Evolutionary conservation across 2,888 invertebrate genomes (phyloP).

Genomic region (Heliconius sara): DNA sequence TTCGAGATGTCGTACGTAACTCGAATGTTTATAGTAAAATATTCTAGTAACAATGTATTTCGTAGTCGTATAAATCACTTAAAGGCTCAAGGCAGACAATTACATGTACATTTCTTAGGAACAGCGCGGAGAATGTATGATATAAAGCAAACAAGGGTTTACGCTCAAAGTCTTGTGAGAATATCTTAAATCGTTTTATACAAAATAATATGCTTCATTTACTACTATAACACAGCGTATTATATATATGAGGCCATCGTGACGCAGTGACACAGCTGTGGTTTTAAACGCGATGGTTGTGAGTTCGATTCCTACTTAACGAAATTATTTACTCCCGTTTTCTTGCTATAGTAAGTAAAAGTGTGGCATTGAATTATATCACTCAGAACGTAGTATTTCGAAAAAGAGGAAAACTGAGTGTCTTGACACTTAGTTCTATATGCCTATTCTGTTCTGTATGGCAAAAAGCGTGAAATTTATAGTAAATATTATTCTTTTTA

Average conservation of each 20-base stretch:
- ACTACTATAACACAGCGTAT: too few relatives aligned
- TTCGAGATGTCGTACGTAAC: not conserved
- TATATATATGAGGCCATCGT: too few relatives aligned
- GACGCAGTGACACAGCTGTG: too few relatives aligned
- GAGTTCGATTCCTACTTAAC: not conserved
- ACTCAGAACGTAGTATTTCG: too few relatives aligned
- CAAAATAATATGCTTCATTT: not conserved
- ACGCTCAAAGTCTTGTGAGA: not conserved
- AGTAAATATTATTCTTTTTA: not conserved
- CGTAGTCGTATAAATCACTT: conserved; percentile 25
- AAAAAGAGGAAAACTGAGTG: too few relatives aligned
- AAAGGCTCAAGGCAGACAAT: conserved; percentile 30
- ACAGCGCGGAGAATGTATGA: conserved; percentile 13
- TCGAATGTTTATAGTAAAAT: conserved; percentile 10
- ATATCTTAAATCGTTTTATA: not conserved
- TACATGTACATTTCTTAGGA: conserved; percentile 24
- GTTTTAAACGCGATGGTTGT: not conserved
- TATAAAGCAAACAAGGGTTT: conserved; percentile 7
- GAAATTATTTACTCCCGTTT: too few relatives aligned
- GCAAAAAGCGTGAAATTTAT: too few relatives aligned
- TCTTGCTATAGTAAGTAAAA: not conserved
- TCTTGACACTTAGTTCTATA: too few relatives aligned
- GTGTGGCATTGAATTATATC: not conserved
- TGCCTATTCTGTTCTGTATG: too few relatives aligned
- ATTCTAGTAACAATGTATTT: conserved; percentile 23